Percentiles rank a stretch among this genome's conserved stretches.
phyloP scores from a whole-genome alignment of 2,113 vertebrate species.

The Gasterosteus aculeatus region DNA sequence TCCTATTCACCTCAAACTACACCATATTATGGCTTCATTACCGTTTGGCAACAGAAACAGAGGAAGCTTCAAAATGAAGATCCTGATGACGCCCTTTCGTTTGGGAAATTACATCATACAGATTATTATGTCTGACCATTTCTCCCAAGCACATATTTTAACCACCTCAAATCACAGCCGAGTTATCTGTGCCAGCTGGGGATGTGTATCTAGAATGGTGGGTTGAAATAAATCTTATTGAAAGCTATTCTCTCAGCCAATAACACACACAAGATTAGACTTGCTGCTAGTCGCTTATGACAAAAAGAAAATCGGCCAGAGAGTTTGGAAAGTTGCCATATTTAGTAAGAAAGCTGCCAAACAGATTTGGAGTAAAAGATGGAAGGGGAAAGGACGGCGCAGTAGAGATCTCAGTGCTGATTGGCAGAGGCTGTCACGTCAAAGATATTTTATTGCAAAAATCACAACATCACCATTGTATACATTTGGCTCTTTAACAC shows the following conservation, averaged over 20 bases:
- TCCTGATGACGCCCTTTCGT: neutral
- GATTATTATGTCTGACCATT: neutral
- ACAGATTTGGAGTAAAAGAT: too few species aligned
- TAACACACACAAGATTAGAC: too few species aligned
- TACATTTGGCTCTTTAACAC: neutral
- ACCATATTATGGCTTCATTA: neutral
- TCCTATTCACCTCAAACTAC: neutral
- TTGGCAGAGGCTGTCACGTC: too few species aligned
- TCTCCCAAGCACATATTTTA: constrained; percentile 6
- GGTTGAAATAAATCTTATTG: neutral
- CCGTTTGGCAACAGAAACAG: neutral
- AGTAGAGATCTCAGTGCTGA: too few species aligned
- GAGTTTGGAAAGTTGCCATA: too few species aligned
- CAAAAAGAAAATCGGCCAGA: too few species aligned
- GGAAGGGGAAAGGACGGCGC: too few species aligned
- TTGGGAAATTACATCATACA: neutral
- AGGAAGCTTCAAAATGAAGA: constrained; percentile 1
- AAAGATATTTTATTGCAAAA: too few species aligned
- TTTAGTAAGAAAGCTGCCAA: too few species aligned
- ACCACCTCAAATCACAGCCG: constrained; percentile 27
- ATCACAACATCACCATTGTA: neutral
- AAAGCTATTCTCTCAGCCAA: neutral
- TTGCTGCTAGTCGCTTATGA: too few species aligned
- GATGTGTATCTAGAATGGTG: neutral
- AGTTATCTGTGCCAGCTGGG: constrained; percentile 3